Evolutionary conservation across 2,888 invertebrate species (phyloP).

Genomic region (Archips crataeganus): DNA sequence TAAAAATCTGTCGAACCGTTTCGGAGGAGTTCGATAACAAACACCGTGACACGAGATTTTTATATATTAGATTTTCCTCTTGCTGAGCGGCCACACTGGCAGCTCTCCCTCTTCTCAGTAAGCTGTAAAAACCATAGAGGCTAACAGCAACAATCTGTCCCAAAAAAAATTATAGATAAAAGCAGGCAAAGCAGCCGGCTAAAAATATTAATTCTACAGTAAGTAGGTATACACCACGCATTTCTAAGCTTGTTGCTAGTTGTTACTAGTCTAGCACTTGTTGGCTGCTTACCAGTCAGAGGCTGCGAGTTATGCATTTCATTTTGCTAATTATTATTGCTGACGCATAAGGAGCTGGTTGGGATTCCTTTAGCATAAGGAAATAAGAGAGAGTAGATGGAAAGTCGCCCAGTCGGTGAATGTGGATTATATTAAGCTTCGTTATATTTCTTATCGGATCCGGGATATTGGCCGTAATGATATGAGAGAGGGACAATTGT

Average conservation of each 20-base stretch:
- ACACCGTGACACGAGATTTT: no score
- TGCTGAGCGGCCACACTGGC: no score
- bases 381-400: slow-evolving; percentile 30
- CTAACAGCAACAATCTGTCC: neutral
- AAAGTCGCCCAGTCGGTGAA: slow-evolving; percentile 13
- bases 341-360: slow-evolving; percentile 17
- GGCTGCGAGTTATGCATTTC: slow-evolving; percentile 31
- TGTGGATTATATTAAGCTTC: slow-evolving; percentile 5
- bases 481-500: neutral
- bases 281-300: slow-evolving; percentile 5
- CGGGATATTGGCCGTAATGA: neutral
- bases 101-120: no score
- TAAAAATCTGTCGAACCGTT: no score
- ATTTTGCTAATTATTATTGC: slow-evolving; percentile 37
- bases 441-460: neutral
- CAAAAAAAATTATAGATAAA: neutral
- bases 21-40: no score
- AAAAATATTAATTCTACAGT: neutral
- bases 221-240: no score
- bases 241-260: slow-evolving; percentile 4
- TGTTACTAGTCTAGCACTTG: neutral
- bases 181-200: no score
- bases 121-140: no score
- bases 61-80: no score
- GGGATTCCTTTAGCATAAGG: slow-evolving; percentile 32